phyloP scores from a whole-genome alignment of 2,113 vertebrate species.

The Plestiodon gilberti region DNA sequence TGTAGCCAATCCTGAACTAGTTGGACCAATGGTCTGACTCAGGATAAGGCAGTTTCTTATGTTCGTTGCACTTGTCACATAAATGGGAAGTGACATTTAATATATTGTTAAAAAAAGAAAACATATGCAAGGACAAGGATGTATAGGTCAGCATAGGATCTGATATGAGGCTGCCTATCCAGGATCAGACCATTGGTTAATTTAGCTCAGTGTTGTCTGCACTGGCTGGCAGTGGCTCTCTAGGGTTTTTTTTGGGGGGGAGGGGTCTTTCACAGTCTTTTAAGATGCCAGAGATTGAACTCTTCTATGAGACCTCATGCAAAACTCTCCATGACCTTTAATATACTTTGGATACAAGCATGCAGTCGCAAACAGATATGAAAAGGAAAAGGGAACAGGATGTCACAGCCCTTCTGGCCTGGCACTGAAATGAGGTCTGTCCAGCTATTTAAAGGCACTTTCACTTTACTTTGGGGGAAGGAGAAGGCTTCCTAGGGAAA shows the following conservation, averaged over 20 bases:
- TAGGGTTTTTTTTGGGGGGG: no score
- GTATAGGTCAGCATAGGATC: background rate
- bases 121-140: background rate
- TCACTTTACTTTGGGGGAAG: background rate
- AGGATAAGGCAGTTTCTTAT: no score
- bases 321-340: background rate
- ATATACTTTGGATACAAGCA: background rate
- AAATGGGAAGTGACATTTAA: background rate
- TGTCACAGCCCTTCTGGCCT: constrained; percentile 17
- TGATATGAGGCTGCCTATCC: background rate
- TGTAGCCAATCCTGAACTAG: no score
- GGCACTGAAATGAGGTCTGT: background rate
- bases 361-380: background rate
- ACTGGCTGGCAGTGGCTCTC: no score
- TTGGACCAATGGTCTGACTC: no score
- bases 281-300: no score
- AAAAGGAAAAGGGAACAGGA: constrained; percentile 19
- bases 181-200: no score
- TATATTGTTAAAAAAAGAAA: background rate
- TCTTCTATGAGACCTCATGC: no score
- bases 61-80: no score
- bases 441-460: background rate
- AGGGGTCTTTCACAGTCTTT: no score
- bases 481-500: constrained; percentile 3
- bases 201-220: no score